Conservation (phyloP, 2,888 invertebrate genomes). For the Apocheima hispidaria region DNA sequence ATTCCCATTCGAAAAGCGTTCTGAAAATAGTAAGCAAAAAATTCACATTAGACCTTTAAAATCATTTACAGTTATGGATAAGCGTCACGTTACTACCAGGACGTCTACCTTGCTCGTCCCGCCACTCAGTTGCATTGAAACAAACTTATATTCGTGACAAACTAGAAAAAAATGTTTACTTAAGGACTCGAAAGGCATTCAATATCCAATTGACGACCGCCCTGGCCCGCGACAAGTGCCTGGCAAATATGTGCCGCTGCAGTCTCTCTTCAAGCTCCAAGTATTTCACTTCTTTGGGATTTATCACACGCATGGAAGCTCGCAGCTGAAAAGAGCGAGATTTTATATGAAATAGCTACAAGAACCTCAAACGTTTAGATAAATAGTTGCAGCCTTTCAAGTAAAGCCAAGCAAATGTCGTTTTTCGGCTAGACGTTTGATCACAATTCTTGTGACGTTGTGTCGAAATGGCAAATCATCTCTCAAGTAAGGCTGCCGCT, state of each 20-base stretch:
- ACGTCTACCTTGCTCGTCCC: too few species aligned
- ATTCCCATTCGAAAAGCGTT: slow-evolving; percentile 98
- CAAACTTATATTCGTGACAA: too few species aligned
- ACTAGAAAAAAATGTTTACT: slow-evolving; percentile 85
- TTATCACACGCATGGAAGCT: slow-evolving; percentile 95
- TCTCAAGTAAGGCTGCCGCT: too few species aligned
- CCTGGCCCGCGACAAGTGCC: slow-evolving; percentile 95
- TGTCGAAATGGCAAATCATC: too few species aligned
- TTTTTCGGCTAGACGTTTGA: too few species aligned
- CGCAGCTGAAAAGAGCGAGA: slow-evolving; percentile 61
- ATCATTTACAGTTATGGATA: too few species aligned
- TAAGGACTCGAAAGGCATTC: slow-evolving; percentile 92
- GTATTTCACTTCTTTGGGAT: slow-evolving; percentile 96
- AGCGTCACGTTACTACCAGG: too few species aligned
- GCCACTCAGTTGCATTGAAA: too few species aligned
- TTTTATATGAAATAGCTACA: not conserved
- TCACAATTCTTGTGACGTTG: too few species aligned
- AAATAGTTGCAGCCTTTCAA: too few species aligned
- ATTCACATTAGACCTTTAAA: not conserved
- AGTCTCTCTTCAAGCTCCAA: slow-evolving; percentile 95
- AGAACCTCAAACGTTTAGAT: not conserved
- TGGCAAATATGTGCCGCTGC: slow-evolving; percentile 95
- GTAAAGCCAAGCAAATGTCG: too few species aligned
- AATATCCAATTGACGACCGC: slow-evolving; percentile 92
- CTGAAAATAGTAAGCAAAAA: slow-evolving; percentile 72